Base-by-base conservation (phyloP, 1,140 invertebrate genomes). In the Anoplolepis gracilipes region DNA sequence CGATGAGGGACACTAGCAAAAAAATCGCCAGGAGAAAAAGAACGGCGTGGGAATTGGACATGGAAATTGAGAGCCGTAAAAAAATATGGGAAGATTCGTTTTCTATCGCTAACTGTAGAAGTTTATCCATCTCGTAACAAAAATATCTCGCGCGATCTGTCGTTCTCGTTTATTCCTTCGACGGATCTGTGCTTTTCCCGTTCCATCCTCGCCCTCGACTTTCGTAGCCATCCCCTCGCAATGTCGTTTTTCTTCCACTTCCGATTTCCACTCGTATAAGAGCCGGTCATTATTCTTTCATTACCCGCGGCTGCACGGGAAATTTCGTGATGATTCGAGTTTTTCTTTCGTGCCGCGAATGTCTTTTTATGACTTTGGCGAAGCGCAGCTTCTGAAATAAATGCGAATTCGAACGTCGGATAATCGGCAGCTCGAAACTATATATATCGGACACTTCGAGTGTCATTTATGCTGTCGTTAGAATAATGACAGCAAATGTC, bases 101-200 rank as follows among this genome's bases (percentile, higher is more conserved):
- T n/a, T 64, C 65, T 84, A 49, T 49, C 76, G 72, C 88, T 88
- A 79, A 85, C 88, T 88, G 46, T 49, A 49, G 59, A 90, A 90
- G 89, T 88, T 90, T 90, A 86, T 85, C 64, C 82, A 90, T 90
- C 89, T 88, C 64, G 84, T 53, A 55, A 72, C 75, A 30, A 75
- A 84, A 90, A 85, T 88, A 84, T 39, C 55, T 62, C 13, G 53
- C 33, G 75, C 85, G 86, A 78, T 87, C 49, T 73, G 77, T 82
- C 82, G 69, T 30, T 73, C 86, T 78, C 86, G 76, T 89, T 87
- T 89, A 89, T 87, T 85, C 69, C 82, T 85, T 59, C 57, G 28
- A 25, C 61, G 72, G 53, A 65, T 87, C 84, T 46, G 62, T 36
- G 19, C 46, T 53, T 39, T 46, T 39, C 33, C n/a, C n/a, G n/a